Conservation (phyloP, 1,140 invertebrate species). For the Hyles euphorbiae region DNA sequence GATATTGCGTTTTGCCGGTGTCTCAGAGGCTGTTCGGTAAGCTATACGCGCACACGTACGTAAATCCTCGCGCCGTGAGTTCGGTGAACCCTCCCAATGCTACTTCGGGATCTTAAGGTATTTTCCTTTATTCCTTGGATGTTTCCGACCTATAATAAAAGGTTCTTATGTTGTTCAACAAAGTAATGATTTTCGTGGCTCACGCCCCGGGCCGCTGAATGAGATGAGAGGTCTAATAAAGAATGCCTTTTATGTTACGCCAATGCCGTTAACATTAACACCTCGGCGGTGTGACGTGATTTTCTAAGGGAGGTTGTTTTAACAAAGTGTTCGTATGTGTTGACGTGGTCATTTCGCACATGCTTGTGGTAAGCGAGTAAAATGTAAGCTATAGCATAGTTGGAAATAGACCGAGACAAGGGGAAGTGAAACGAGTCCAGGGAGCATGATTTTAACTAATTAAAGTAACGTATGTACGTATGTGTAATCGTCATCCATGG, state of each 20-base stretch:
- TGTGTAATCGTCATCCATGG: too few relatives aligned
- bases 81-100: conserved; percentile 47
- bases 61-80: conserved; percentile 38
- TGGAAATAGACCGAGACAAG: too few relatives aligned
- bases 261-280: conserved; percentile 6
- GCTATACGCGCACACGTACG: conserved; percentile 44
- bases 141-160: conserved; percentile 25
- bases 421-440: too few relatives aligned
- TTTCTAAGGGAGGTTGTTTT: conserved; percentile 21
- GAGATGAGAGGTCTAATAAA: conserved; percentile 3
- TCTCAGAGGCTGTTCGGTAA: conserved; percentile 54
- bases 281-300: background rate
- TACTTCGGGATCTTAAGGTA: conserved; percentile 35
- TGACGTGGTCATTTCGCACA: conserved; percentile 25
- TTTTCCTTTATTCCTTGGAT: conserved; percentile 31
- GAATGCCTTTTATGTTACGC: background rate
- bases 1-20: conserved; percentile 72
- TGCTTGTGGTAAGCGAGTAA: conserved; percentile 28
- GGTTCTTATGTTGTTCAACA: conserved; percentile 12
- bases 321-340: conserved; percentile 30
- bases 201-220: conserved; percentile 1
- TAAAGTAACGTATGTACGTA: too few relatives aligned
- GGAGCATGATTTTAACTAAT: too few relatives aligned
- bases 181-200: conserved; percentile 20
- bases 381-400: too few relatives aligned